These are phyloP conservation scores for Hydraecia micacea DNA, from an alignment of 2,888 invertebrate species.

Conservation along the genomic window DNA sequence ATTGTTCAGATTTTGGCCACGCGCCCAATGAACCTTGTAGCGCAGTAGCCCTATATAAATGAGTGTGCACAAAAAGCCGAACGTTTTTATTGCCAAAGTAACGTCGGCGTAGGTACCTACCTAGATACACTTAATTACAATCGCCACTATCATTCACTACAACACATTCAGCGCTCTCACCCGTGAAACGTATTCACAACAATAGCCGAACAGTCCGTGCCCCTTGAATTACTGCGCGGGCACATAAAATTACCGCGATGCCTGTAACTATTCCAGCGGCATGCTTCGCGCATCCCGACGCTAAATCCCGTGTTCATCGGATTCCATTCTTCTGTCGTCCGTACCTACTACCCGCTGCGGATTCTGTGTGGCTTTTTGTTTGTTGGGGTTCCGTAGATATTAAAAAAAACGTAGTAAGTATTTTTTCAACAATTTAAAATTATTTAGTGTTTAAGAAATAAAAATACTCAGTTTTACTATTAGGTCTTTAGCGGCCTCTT, in stretches of 20 bases:
- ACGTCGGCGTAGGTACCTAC: background rate
- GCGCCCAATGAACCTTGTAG: no score
- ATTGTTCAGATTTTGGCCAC: no score
- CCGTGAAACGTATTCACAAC: conserved; percentile 46
- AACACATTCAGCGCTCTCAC: conserved; percentile 1
- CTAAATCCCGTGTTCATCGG: conserved; percentile 66
- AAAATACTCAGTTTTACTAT: background rate
- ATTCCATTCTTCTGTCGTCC: conserved; percentile 68
- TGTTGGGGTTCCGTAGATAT: conserved; percentile 34
- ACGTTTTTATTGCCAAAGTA: background rate
- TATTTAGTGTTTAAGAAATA: background rate
- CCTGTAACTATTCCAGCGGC: conserved; percentile 63
- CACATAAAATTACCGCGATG: conserved; percentile 62
- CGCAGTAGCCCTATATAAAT: no score
- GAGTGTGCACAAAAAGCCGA: background rate
- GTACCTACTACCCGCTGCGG: conserved; percentile 24
- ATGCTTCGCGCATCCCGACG: conserved; percentile 63
- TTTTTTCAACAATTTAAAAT: background rate
- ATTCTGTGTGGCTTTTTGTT: conserved; percentile 36
- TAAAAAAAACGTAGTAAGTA: no score
- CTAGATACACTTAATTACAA: background rate
- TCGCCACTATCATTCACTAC: background rate
- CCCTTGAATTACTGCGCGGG: conserved; percentile 41
- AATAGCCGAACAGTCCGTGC: conserved; percentile 24
- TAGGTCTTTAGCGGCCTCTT: no score